Evolutionary conservation across 1,140 invertebrate genomes (phyloP).

Genomic region (Teleogryllus occipitalis): DNA sequence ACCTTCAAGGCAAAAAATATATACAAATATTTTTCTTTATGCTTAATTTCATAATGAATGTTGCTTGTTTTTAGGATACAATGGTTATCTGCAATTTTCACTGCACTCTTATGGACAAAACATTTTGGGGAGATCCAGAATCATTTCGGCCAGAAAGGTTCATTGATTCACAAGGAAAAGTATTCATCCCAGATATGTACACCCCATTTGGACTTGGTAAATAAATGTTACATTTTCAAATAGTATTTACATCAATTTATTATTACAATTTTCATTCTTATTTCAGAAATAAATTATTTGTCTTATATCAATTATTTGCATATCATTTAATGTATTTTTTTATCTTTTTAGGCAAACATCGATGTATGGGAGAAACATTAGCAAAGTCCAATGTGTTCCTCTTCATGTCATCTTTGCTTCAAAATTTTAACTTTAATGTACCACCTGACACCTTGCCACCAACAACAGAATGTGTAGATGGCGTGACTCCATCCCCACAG

Average conservation of each 20-base stretch:
- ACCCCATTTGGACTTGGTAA: constrained; percentile 68
- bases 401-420: constrained; percentile 67
- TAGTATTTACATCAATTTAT: background rate
- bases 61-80: constrained; percentile 49
- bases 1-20: constrained; percentile 21
- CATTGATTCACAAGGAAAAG: constrained; percentile 52
- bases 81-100: constrained; percentile 78
- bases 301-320: too few species aligned
- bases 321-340: background rate
- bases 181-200: constrained; percentile 55
- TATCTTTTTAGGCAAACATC: constrained; percentile 52
- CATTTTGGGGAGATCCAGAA: constrained; percentile 61
- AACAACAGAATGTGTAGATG: constrained; percentile 55
- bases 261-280: background rate
- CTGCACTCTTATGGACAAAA: constrained; percentile 60
- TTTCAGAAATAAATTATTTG: background rate
- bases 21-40: background rate
- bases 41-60: background rate
- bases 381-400: constrained; percentile 80
- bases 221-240: constrained; percentile 16
- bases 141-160: constrained; percentile 71
- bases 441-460: constrained; percentile 53
- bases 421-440: constrained; percentile 61
- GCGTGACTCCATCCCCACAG: constrained; percentile 61
- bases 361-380: constrained; percentile 77